phyloP scores from a whole-genome alignment of 2,113 vertebrate genomes.

The Datnioides undecimradiatus region DNA sequence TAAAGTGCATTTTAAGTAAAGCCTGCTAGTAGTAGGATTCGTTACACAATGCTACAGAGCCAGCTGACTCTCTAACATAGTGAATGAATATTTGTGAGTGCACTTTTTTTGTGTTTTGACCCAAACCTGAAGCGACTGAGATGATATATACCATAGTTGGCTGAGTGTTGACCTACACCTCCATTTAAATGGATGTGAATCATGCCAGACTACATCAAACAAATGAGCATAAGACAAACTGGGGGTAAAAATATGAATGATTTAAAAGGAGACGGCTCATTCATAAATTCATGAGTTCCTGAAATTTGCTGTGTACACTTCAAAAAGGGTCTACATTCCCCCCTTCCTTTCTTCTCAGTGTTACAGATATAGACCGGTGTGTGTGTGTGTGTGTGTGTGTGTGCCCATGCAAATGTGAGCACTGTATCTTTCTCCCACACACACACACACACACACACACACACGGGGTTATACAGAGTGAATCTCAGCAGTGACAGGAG shows the following conservation, averaged over 20 bases:
- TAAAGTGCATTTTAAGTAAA: too few relatives aligned
- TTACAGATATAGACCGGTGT: slow-evolving; percentile 18
- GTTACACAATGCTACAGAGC: too few relatives aligned
- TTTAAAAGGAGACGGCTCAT: slow-evolving; percentile 38
- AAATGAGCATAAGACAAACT: not conserved
- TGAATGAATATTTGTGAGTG: too few relatives aligned
- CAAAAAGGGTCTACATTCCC: not conserved
- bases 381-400: slow-evolving; percentile 1
- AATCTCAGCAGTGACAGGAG: slow-evolving; percentile 44
- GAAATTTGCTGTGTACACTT: slow-evolving; percentile 26
- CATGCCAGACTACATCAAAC: not conserved
- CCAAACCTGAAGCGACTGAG: too few relatives aligned
- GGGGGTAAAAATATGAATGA: slow-evolving; percentile 41
- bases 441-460: slow-evolving; percentile 1
- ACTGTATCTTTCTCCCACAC: slow-evolving; percentile 16
- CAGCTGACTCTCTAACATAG: too few relatives aligned
- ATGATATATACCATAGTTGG: too few relatives aligned
- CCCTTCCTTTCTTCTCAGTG: slow-evolving; percentile 20
- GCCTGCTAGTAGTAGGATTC: too few relatives aligned
- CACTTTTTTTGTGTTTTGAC: not conserved
- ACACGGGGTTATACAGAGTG: slow-evolving; percentile 30
- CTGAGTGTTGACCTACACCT: too few relatives aligned
- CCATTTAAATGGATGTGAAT: too few relatives aligned
- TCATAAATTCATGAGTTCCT: slow-evolving; percentile 49
- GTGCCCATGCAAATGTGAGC: slow-evolving; percentile 10